Base-by-base conservation (phyloP, 1,140 invertebrate species). In the Sinella curviseta region DNA sequence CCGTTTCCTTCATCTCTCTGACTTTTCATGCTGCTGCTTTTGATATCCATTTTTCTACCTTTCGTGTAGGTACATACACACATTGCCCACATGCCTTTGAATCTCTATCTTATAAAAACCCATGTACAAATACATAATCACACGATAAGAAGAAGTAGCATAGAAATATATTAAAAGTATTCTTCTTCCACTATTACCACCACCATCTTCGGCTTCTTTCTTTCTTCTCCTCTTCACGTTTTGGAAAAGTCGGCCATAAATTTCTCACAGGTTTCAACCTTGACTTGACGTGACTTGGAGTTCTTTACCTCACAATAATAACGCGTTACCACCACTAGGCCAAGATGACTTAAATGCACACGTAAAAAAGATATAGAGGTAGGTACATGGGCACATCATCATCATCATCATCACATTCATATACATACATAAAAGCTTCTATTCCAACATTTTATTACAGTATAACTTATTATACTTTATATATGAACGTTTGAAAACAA, bases 251-350 rank as follows among this genome's bases (percentile, higher is more conserved):
- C 65, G 28, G 65, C 65, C 65, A 70, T 70, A 70, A 70, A 70
- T 70, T 70, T 70, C 65, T 70, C 65, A 60, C 55, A 70, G 31
- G 65, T 33, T 70, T 70, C 65, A 70, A 70, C 65, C 65, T 70
- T 70, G 65, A 70, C 65, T 70, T 70, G 65, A 70, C 65, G 65
- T 70, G 65, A 70, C 65, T 70, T 70, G 65, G 65, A 70, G 65
- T 70, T 70, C 65, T 70, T 70, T 70, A 70, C 26, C 65, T 70
- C 65, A 70, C 2, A 30, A 70, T 70, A 70, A 70, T 70, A 70
- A 70, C 31, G 31, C 65, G 8, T 70, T 70, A 60, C 55, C 55
- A 60, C 55, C 55, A 60, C 55, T 60, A 60, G 55, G 55, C 55
- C 55, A 60, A 60, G 55, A 60, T 60, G 55, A 60, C 55, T 60